A percentile compares a stretch with the other conserved stretches of the same genome.
Evolutionary conservation across 2,888 invertebrate genomes (phyloP).

Genomic region (Arctia plantaginis): DNA sequence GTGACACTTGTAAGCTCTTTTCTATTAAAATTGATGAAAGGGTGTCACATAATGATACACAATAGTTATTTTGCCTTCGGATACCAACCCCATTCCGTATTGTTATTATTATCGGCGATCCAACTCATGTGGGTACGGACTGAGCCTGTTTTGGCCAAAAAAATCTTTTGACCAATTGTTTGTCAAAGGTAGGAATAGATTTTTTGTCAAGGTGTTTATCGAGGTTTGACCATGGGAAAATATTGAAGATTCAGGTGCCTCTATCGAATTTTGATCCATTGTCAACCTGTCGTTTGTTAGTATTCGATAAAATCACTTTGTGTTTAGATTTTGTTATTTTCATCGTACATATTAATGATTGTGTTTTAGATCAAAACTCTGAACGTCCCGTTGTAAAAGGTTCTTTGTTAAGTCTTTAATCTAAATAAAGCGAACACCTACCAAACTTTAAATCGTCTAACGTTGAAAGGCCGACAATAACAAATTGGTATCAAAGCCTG

Average conservation of each 20-base stretch:
- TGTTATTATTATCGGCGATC: conserved; percentile 81
- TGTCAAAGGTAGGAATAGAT: conserved; percentile 77
- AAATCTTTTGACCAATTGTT: conserved; percentile 84
- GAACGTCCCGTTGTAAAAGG: conserved; percentile 34
- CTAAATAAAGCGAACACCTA: conserved; percentile 74
- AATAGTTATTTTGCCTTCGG: conserved; percentile 82
- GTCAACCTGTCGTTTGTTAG: conserved; percentile 75
- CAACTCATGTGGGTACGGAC: conserved; percentile 77
- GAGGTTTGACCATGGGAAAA: conserved; percentile 86
- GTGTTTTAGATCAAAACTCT: conserved; percentile 41
- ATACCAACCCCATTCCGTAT: conserved; percentile 75
- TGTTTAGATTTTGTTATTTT: conserved; percentile 59
- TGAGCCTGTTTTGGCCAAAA: conserved; percentile 78
- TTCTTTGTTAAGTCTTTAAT: conserved; percentile 63
- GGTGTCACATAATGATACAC: conserved; percentile 79
- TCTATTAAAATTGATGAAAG: conserved; percentile 83
- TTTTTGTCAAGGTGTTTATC: conserved; percentile 84
- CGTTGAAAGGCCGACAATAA: conserved; percentile 84
- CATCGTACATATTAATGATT: conserved; percentile 50
- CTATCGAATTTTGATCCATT: conserved; percentile 72
- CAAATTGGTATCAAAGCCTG: conserved; percentile 85
- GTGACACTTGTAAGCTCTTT: conserved; percentile 84
- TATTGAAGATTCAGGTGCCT: conserved; percentile 83
- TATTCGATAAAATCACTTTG: conserved; percentile 72
- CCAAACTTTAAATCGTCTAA: conserved; percentile 82